Base-by-base conservation (phyloP, 2,113 vertebrate species). In the Sceloporus tristichus region DNA sequence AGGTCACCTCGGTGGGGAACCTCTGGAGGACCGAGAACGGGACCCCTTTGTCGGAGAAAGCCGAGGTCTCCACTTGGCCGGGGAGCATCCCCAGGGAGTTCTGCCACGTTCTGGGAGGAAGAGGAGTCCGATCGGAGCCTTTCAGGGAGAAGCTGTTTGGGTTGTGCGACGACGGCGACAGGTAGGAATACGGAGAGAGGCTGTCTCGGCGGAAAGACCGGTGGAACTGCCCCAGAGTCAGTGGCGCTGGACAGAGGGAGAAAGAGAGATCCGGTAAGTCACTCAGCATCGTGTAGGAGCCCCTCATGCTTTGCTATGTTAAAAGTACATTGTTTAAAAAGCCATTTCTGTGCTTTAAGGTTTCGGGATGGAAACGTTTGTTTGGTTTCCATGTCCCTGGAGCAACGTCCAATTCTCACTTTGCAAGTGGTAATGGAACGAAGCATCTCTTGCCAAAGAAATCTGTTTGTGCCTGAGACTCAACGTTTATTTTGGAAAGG, bases 31-130 rank as follows among this genome's bases (percentile, higher is more conserved):
- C 77, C 23, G 95, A 92, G 79, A 96, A 93, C 7, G 94, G 95
- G 87, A 94, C 87, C 6, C 92, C 95, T 90, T 95, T 96, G 54
- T 94, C 90, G 83, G 96, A 86, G 84, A 96, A 95, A 86, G 95
- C 86, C 66, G 96, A 91, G 8, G 96, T 84, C 79, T 91, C 92
- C 79, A 94, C 87, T n/a, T 94, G 90, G 66, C 94, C 94, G 91
- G 96, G 94, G 23, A 95, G 88, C 93, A 96, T 91, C 88, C 95
- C 95, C 82, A 95, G 91, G 65, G 96, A 94, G 86, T 91, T 93
- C 86, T 95, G 95, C 96, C 95, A 96, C 54, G 94, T 92, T 54
- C 85, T 93, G 34, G 95, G 93, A 90, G 97, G 95, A 54, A 95
- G 86, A 8, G 96, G 96, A 90, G 96, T 96, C 90, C 87, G 90